Evolutionary conservation across 2,888 invertebrate genomes (phyloP).

Genomic region (Andrena minutula): DNA sequence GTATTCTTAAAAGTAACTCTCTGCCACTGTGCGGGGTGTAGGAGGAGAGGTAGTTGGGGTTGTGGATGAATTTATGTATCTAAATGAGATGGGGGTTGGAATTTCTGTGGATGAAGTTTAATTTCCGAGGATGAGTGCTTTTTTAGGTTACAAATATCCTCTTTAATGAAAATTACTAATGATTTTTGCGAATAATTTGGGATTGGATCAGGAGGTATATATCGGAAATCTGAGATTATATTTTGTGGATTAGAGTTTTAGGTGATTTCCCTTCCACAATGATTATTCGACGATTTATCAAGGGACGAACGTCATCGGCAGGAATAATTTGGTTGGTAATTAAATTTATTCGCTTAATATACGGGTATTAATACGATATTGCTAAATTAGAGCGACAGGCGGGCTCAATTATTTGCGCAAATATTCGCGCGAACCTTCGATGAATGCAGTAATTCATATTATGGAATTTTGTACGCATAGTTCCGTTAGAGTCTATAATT

Average conservation of each 20-base stretch:
- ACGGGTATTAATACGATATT: neutral
- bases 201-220: no score
- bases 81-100: no score
- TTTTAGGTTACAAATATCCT: no score
- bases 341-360: constrained; percentile 4
- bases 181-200: neutral
- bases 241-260: neutral
- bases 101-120: no score
- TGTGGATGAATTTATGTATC: no score
- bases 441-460: neutral
- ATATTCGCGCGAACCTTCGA: neutral
- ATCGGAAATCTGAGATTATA: neutral
- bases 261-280: neutral
- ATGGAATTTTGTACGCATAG: neutral
- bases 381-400: neutral
- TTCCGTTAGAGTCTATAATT: neutral
- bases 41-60: no score
- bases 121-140: no score
- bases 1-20: no score
- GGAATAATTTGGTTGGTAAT: neutral
- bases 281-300: neutral
- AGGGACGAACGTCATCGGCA: neutral
- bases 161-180: neutral
- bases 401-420: neutral
- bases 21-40: no score